phyloP scores from a whole-genome alignment of 1,140 invertebrate genomes.

The Mactra quadrangularis region DNA sequence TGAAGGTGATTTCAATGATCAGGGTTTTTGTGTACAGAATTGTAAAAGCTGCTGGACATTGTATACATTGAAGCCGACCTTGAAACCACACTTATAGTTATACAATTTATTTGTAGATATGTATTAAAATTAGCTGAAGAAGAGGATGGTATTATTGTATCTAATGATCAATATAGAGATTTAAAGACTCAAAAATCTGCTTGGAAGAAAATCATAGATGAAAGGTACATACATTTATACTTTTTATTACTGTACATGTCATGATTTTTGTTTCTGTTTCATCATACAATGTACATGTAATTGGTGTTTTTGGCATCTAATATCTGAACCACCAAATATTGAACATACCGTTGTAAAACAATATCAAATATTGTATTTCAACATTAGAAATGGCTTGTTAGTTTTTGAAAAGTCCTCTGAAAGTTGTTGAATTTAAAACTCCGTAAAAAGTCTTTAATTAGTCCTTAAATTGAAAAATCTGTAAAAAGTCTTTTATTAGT shows the following conservation, averaged over 20 bases:
- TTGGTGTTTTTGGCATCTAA: not conserved
- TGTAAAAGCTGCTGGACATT: not conserved
- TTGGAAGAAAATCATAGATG: conserved; percentile 90
- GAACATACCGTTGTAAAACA: no score
- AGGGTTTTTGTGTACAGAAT: conserved; percentile 51
- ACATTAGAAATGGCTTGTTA: no score
- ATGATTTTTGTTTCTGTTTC: not conserved
- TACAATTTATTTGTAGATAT: conserved; percentile 86
- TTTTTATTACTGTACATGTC: not conserved
- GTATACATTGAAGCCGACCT: not conserved
- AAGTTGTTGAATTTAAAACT: no score
- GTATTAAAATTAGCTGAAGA: conserved; percentile 95
- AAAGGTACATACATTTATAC: conserved; percentile 75
- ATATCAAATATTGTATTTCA: no score
- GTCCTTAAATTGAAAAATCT: no score
- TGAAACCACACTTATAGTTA: no score
- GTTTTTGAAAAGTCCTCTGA: no score
- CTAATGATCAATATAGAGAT: conserved; percentile 98
- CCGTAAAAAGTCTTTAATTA: no score
- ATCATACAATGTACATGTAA: not conserved
- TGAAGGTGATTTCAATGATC: no score
- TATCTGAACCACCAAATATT: not conserved
- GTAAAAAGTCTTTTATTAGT: no score
- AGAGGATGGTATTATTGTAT: conserved; percentile 96
- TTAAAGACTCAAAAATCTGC: conserved; percentile 93